Evolutionary conservation across 2,888 invertebrate species (phyloP).

Genomic region (Masnerella sp.): DNA sequence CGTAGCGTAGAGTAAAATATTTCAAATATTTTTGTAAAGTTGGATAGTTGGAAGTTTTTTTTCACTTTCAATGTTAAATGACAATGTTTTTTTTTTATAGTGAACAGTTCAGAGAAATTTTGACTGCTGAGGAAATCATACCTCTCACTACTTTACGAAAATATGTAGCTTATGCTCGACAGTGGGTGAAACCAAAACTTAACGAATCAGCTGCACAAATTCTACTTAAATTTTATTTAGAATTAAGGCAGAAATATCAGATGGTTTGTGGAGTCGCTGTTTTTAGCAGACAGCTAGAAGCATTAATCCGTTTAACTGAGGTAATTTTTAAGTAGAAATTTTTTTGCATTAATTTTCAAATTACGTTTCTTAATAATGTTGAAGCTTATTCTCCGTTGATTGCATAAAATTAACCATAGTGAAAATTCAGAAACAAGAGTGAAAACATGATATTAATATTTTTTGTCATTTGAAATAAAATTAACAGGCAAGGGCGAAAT

Average conservation of each 20-base stretch:
- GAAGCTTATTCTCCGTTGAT: no score
- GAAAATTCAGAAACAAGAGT: no score
- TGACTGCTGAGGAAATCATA: slow-evolving; percentile 80
- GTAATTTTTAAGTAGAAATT: no score
- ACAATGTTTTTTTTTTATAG: slow-evolving; percentile 23
- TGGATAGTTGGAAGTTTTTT: background rate
- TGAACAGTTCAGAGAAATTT: slow-evolving; percentile 73
- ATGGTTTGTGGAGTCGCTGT: slow-evolving; percentile 84
- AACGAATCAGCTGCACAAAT: slow-evolving; percentile 84
- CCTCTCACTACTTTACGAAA: slow-evolving; percentile 89
- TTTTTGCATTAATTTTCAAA: no score
- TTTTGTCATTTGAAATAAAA: no score
- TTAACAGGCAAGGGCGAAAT: slow-evolving; percentile 92
- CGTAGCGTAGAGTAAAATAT: slow-evolving; percentile 33
- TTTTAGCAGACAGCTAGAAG: slow-evolving; percentile 92
- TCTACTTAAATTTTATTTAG: slow-evolving; percentile 88
- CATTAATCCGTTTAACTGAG: slow-evolving; percentile 90
- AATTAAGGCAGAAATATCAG: slow-evolving; percentile 84
- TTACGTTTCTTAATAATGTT: no score
- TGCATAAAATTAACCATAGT: no score
- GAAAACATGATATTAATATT: no score
- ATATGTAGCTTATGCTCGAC: slow-evolving; percentile 93
- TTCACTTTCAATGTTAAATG: background rate
- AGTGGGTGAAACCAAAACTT: slow-evolving; percentile 90
- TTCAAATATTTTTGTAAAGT: background rate